A percentile compares a stretch with the other conserved stretches of the same genome.
Evolutionary conservation across 35 echinoderm and acorn worm species (phyloP).

Genomic region (Lytechinus variegatus): DNA sequence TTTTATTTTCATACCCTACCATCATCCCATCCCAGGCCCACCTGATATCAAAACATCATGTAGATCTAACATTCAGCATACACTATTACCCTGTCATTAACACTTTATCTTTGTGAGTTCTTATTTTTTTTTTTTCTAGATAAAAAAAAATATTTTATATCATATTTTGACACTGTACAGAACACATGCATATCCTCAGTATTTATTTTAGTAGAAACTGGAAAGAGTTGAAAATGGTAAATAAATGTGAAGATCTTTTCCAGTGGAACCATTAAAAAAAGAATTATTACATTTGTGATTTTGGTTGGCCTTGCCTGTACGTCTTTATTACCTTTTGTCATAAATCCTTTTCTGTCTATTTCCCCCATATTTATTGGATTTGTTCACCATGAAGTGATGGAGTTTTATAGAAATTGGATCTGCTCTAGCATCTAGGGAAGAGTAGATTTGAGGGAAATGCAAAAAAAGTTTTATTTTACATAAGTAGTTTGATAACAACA

Average conservation of each 20-base stretch:
- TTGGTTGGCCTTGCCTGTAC: background rate
- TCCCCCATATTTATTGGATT: background rate
- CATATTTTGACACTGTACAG: background rate
- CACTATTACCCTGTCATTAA: too few species aligned
- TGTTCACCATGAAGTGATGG: background rate
- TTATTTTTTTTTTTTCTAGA: too few species aligned
- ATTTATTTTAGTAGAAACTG: too few species aligned
- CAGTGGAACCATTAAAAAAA: background rate
- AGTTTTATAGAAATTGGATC: background rate
- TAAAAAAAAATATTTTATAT: background rate
- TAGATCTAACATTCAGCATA: too few species aligned
- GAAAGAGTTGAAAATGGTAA: background rate
- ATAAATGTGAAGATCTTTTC: background rate
- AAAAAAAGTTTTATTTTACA: conserved; percentile 12
- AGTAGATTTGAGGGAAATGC: background rate
- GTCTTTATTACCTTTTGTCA: background rate
- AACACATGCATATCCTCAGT: background rate
- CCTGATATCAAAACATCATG: too few species aligned
- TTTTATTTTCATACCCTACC: too few species aligned
- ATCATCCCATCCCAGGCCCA: too few species aligned
- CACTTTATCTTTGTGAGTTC: too few species aligned
- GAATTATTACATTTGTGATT: background rate
- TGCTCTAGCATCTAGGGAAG: background rate
- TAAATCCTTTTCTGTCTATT: background rate
- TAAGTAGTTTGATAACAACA: conserved; percentile 34